Conservation (phyloP, 2,888 invertebrate species). For the Busseola fusca region DNA sequence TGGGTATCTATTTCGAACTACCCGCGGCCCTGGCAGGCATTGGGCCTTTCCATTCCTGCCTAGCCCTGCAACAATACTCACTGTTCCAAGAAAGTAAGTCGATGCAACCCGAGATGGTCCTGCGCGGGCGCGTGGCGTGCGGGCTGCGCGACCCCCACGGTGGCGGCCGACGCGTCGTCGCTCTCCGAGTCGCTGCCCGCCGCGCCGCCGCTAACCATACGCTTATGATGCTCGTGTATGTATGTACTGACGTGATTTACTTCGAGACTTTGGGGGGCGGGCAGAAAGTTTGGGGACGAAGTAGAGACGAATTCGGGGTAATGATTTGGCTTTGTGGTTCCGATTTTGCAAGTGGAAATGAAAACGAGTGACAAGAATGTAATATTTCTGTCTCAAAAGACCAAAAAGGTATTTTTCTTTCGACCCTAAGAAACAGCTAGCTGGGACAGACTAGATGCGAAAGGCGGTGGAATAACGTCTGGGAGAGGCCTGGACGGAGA, state of each 20-base stretch:
- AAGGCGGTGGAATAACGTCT: background rate
- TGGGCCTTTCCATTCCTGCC: background rate
- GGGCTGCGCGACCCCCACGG: conserved; percentile 78
- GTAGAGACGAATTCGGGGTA: background rate
- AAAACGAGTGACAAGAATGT: background rate
- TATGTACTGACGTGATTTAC: conserved; percentile 55
- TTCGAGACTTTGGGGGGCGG: background rate
- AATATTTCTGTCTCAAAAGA: background rate
- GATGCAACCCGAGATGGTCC: conserved; percentile 86
- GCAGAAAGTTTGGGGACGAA: background rate
- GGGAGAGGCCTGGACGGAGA: background rate
- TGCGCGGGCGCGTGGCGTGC: conserved; percentile 76
- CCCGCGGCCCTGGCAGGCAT: too few species aligned
- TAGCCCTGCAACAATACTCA: conserved; percentile 67
- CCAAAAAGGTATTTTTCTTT: background rate
- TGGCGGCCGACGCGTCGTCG: conserved; percentile 89
- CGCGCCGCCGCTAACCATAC: conserved; percentile 71
- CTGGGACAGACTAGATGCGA: background rate
- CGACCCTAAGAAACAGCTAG: background rate
- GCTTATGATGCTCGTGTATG: conserved; percentile 32
- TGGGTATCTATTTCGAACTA: too few species aligned
- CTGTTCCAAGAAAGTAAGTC: conserved; percentile 81
- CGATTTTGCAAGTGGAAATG: background rate
- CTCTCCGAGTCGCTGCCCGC: conserved; percentile 92
- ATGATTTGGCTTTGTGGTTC: background rate